A percentile compares a stretch with the other conserved stretches of the same genome.
Conservation (phyloP, 1,140 invertebrate species). For the Phocides pigmalion region DNA sequence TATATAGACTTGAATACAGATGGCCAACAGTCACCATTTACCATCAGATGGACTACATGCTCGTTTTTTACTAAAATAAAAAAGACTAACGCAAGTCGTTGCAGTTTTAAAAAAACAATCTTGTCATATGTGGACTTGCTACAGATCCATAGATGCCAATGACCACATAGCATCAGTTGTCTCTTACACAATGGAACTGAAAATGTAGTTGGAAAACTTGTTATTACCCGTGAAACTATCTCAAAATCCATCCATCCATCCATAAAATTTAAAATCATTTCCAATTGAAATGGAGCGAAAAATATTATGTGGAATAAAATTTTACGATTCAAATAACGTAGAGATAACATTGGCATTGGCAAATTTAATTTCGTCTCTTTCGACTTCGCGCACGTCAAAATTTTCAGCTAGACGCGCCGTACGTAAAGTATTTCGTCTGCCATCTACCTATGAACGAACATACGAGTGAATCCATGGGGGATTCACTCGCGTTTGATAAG, state of each 20-base stretch:
- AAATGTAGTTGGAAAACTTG: neutral
- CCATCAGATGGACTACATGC: too few species aligned
- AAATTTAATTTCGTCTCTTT: constrained; percentile 23
- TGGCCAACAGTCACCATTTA: too few species aligned
- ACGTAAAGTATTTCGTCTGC: neutral
- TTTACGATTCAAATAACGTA: constrained; percentile 30
- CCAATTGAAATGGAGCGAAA: constrained; percentile 8
- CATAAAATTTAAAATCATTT: constrained; percentile 16
- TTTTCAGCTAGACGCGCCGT: neutral
- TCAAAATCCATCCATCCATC: neutral
- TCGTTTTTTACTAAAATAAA: too few species aligned
- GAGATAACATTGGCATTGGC: constrained; percentile 25
- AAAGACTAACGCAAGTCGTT: too few species aligned
- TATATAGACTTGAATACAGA: too few species aligned
- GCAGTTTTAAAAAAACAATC: too few species aligned
- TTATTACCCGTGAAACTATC: neutral
- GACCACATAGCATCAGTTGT: too few species aligned
- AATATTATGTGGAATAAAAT: constrained; percentile 19
- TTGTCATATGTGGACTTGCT: too few species aligned
- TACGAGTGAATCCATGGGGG: too few species aligned
- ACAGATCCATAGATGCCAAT: too few species aligned
- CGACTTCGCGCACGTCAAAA: neutral
- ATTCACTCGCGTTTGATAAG: too few species aligned
- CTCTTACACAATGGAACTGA: too few species aligned
- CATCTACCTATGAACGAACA: constrained; percentile 7